Base-by-base conservation (phyloP, 2,797 vertebrate species). In the Bradypodion ventrale region DNA sequence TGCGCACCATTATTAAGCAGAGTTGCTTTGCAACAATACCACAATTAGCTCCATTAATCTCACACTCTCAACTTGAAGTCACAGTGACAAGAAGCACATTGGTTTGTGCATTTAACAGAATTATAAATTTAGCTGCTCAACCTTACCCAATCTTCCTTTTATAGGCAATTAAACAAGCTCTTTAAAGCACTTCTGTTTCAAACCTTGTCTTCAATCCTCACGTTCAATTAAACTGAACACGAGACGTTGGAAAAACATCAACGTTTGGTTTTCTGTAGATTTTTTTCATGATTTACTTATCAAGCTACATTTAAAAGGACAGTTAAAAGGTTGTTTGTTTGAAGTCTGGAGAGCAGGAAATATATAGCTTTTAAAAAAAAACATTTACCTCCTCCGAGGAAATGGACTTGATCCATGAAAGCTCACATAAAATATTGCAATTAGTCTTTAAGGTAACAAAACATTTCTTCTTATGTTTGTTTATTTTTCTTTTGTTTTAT, bases 131-230 rank as follows among this genome's bases (percentile, higher is more conserved):
- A 91, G 91, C 94, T 93, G 94, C 91, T 95, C 94, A 94, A 93
- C 87, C 93, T 91, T 93, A 94, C 88, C 95, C 94, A 96, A 95
- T 95, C 93, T 92, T 90, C 83, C 72, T 93, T 95, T 94, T 93
- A 93, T 94, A 96, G 95, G 85, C 94, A 96, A 95, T 96, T 96
- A 95, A 95, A 92, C 95, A 94, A 86, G 87, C 90, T 93, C 93
- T 94, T 95, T 93, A 94, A 95, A 92, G 65, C 87, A 87, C 60
- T 65, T 27, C 9, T 77, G 89, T 93, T 92, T 85, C 87, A 90
- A 93, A 94, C 74, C 46, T 87, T 75, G 88, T 87, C 91, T 88
- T 84, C 78, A 76, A 85, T 88, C 91, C 91, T 92, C 85, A 86
- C 25, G 73, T 91, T 87, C 93, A 93, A 94, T 93, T 94, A 93